Evolutionary conservation across 2,113 vertebrate genomes (phyloP).

Genomic region (Bujurquina vittata): DNA sequence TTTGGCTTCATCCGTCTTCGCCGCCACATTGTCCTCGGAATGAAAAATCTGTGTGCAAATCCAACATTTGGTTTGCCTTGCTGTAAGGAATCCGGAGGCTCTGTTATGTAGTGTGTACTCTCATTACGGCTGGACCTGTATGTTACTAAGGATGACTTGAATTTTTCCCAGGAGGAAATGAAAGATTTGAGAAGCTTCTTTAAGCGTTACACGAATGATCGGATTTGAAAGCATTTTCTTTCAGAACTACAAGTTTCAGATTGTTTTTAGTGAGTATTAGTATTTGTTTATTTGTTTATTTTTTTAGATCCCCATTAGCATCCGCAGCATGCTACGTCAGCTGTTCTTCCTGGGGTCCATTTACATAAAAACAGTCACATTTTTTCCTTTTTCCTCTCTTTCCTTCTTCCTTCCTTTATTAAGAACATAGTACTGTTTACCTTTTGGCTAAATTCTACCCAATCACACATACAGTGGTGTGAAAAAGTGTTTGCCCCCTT

Average conservation of each 20-base stretch:
- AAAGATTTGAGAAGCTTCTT: background rate
- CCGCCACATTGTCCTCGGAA: background rate
- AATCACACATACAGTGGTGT: no score
- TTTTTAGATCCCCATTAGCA: no score
- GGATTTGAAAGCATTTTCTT: background rate
- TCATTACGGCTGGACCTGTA: background rate
- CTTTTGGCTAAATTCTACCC: no score
- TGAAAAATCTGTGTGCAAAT: constrained; percentile 17
- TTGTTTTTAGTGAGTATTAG: background rate
- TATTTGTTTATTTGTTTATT: no score
- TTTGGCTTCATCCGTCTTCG: background rate
- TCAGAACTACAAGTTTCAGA: background rate
- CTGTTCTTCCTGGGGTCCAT: no score
- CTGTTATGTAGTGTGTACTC: background rate
- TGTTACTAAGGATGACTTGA: background rate
- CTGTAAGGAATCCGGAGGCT: background rate
- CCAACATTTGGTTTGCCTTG: background rate
- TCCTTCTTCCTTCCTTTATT: no score
- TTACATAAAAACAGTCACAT: no score
- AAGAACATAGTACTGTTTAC: no score
- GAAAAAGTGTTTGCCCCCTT: no score
- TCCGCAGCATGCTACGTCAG: no score
- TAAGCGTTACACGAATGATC: no score
- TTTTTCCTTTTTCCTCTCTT: no score
- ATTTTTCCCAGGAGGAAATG: background rate